Conservation (phyloP, 92 coral and sea anemone genomes). For the Epizoanthus scotinus region DNA sequence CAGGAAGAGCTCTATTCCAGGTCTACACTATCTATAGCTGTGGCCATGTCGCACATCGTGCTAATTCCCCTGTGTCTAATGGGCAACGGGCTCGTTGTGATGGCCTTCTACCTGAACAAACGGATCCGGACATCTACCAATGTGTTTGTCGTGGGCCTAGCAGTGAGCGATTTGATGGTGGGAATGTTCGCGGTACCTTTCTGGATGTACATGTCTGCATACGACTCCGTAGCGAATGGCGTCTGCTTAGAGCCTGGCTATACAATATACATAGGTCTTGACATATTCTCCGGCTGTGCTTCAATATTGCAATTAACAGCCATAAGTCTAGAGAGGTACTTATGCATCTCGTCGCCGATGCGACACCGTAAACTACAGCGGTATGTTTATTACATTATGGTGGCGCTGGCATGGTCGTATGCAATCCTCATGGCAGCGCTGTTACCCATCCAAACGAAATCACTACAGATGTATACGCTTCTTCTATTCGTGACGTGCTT, state of each 20-base stretch:
- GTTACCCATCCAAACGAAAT: conserved; percentile 43
- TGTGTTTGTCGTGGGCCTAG: conserved; percentile 82
- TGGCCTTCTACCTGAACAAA: conserved; percentile 65
- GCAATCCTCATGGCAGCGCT: conserved; percentile 62
- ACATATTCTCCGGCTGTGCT: conserved; percentile 86
- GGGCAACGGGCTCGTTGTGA: conserved; percentile 84
- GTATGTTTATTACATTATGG: conserved; percentile 62
- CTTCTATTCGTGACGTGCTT: conserved; percentile 63
- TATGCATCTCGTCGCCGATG: conserved; percentile 77
- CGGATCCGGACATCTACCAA: conserved; percentile 82
- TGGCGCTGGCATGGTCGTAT: conserved; percentile 63
- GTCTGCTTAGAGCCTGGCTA: conserved; percentile 54
- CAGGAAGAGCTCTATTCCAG: conserved; percentile 23
- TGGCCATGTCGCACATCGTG: conserved; percentile 58
- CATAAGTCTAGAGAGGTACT: conserved; percentile 79
- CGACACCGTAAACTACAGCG: conserved; percentile 70
- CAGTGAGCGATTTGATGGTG: conserved; percentile 80
- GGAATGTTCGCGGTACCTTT: conserved; percentile 81
- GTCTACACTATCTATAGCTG: conserved; percentile 52
- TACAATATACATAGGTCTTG: conserved; percentile 66
- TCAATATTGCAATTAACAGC: conserved; percentile 92
- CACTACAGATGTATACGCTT: conserved; percentile 57
- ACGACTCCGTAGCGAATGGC: conserved; percentile 45
- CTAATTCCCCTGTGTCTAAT: conserved; percentile 70
- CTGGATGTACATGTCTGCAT: conserved; percentile 76